A percentile compares a stretch with the other conserved stretches of the same genome.
Evolutionary conservation across 2,113 vertebrate species (phyloP).

Genomic region (Sinocyclocheilus maitianheensis): DNA sequence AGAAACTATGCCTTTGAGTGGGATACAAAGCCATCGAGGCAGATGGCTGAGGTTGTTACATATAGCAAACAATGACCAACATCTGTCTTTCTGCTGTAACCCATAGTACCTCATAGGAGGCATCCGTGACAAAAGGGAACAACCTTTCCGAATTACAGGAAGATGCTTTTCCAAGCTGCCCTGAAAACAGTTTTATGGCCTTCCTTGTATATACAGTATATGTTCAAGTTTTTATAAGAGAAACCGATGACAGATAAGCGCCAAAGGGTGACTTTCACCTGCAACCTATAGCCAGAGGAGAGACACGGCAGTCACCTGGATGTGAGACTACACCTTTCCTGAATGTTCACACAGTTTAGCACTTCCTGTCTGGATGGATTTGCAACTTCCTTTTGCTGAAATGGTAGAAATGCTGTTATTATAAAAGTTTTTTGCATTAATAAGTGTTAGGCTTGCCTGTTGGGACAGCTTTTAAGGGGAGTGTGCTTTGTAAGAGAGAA

Average conservation of each 20-base stretch:
- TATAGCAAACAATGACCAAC: conserved; percentile 39
- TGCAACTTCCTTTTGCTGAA: conserved; percentile 60
- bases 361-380: conserved; percentile 52
- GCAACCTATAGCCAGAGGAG: not conserved
- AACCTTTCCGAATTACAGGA: not conserved
- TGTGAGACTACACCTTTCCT: conserved; percentile 54
- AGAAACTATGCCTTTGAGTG: conserved; percentile 19
- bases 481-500: conserved; percentile 30
- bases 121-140: not conserved
- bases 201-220: not conserved
- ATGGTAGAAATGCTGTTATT: conserved; percentile 28
- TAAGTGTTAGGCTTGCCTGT: conserved; percentile 26
- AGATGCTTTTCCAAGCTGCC: not conserved
- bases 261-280: not conserved
- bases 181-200: conserved; percentile 6
- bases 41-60: conserved; percentile 41
- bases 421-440: conserved; percentile 25
- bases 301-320: conserved; percentile 25
- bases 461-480: conserved; percentile 26
- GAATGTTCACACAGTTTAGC: conserved; percentile 37
- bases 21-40: conserved; percentile 18
- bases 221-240: not conserved
- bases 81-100: conserved; percentile 10
- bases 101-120: not conserved
- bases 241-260: not conserved